phyloP scores from a whole-genome alignment of 1,140 invertebrate species.

The Camponotus vicinus region DNA sequence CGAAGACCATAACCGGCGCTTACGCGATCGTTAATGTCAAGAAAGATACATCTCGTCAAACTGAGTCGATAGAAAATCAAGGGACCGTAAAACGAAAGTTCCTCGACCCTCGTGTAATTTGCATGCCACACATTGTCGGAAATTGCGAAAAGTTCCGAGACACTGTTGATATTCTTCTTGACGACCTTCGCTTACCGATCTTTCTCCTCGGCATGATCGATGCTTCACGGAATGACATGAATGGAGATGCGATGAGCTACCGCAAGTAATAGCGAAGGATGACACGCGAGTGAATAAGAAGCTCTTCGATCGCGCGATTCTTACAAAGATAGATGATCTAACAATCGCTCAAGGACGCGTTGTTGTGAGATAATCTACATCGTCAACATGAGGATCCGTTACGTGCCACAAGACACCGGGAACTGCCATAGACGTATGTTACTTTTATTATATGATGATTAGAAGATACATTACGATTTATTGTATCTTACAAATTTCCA shows the following conservation, averaged over 20 bases:
- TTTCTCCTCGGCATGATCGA: not conserved
- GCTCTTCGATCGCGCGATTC: constrained; percentile 62
- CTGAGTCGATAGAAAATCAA: constrained; percentile 35
- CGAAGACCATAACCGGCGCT: not conserved
- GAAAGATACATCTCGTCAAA: constrained; percentile 13
- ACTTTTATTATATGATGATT: not conserved
- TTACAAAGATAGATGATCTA: constrained; percentile 66
- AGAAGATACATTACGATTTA: not conserved
- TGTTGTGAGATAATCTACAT: constrained; percentile 29
- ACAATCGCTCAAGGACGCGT: constrained; percentile 64
- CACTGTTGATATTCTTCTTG: not conserved
- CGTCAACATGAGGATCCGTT: constrained; percentile 81
- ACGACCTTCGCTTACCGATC: not conserved
- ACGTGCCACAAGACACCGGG: constrained; percentile 78
- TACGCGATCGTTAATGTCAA: constrained; percentile 30
- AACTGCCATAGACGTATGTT: constrained; percentile 79
- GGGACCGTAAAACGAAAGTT: constrained; percentile 32
- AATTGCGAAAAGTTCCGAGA: not conserved
- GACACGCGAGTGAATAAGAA: constrained; percentile 13
- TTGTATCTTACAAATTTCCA: not conserved
- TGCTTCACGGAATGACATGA: not conserved
- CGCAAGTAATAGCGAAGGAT: constrained; percentile 1
- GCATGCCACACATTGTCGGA: not conserved
- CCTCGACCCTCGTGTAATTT: not conserved
- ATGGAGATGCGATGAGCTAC: constrained; percentile 27